Percentiles rank a stretch among this genome's conserved stretches.
Evolutionary conservation across 1,140 invertebrate genomes (phyloP).

Genomic region (Bombus superbus): DNA sequence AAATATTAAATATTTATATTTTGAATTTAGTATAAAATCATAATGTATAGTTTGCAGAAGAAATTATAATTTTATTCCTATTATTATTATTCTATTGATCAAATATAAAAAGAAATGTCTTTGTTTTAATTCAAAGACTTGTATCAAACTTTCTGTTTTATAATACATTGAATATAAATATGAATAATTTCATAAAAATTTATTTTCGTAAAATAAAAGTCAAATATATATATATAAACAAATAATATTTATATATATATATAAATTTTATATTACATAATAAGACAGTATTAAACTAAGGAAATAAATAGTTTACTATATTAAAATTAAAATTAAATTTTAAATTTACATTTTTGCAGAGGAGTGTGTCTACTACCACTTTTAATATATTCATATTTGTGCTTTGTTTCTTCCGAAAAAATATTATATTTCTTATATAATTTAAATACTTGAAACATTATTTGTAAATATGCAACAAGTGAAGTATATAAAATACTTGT

Average conservation of each 20-base stretch:
- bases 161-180: neutral
- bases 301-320: neutral
- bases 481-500: conserved; percentile 22
- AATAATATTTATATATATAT: neutral
- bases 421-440: neutral
- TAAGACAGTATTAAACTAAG: neutral
- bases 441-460: conserved; percentile 17
- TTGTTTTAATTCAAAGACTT: conserved; percentile 10
- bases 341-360: neutral
- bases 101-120: conserved; percentile 11
- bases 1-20: neutral
- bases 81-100: neutral
- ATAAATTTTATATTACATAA: conserved; percentile 12
- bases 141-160: conserved; percentile 31
- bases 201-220: neutral
- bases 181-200: neutral
- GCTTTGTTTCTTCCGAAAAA: neutral
- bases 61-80: conserved; percentile 9
- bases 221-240: neutral
- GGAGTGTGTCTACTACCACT: conserved; percentile 36
- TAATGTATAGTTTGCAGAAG: neutral
- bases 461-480: conserved; percentile 39
- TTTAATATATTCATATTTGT: neutral
- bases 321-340: neutral
- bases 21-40: neutral